Evolutionary conservation across 2,797 vertebrate genomes (phyloP).

Genomic region (Toxotes lorentzi): DNA sequence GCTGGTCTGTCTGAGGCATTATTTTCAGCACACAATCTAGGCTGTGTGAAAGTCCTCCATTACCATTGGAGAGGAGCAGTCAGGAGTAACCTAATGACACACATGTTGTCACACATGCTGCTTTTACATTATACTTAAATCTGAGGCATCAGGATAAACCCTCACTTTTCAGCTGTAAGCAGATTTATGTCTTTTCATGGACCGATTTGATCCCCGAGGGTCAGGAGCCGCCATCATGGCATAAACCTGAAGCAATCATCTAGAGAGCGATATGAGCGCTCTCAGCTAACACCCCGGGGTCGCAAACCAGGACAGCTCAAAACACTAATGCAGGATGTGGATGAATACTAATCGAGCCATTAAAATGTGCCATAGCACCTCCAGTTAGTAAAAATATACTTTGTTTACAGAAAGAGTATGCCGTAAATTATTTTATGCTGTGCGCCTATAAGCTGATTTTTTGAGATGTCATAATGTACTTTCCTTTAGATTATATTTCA

Average conservation of each 20-base stretch:
- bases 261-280: conserved; percentile 52
- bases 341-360: conserved; percentile 63
- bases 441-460: conserved; percentile 19
- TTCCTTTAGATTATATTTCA: conserved; percentile 22
- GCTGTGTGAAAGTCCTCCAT: conserved; percentile 68
- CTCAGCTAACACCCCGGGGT: conserved; percentile 57
- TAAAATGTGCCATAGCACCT: conserved; percentile 56
- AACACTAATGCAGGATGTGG: conserved; percentile 61
- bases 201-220: conserved; percentile 58
- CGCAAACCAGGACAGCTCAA: conserved; percentile 57
- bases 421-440: conserved; percentile 23
- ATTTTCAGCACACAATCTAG: conserved; percentile 75
- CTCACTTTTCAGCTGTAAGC: conserved; percentile 75
- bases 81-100: conserved; percentile 74
- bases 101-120: conserved; percentile 64
- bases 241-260: conserved; percentile 73
- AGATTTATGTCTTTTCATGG: conserved; percentile 76
- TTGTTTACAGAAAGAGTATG: conserved; percentile 32
- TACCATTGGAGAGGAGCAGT: conserved; percentile 65
- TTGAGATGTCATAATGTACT: conserved; percentile 15
- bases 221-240: conserved; percentile 47
- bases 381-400: conserved; percentile 34
- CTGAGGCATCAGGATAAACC: conserved; percentile 66
- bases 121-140: conserved; percentile 70
- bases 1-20: conserved; percentile 62